A percentile compares a stretch with the other conserved stretches of the same genome.
These are phyloP conservation scores for Selenia dentaria DNA, from an alignment of 2,888 invertebrate genomes.

Conservation along the genomic window DNA sequence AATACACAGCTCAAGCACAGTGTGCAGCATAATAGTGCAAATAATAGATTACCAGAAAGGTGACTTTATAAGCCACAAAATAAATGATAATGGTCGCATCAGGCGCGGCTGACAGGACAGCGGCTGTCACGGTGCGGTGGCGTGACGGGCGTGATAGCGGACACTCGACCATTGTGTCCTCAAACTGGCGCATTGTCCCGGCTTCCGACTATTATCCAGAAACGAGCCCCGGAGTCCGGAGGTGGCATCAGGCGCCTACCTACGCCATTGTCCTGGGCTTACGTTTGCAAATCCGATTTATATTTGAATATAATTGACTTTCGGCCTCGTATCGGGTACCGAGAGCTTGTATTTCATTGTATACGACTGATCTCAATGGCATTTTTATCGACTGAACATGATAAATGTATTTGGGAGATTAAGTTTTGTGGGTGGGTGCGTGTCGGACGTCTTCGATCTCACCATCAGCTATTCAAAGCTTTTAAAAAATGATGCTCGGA, in stretches of 20 bases:
- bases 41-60: slow-evolving; percentile 46
- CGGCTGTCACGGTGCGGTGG: slow-evolving; percentile 30
- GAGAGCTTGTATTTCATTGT: slow-evolving; percentile 73
- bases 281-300: slow-evolving; percentile 84
- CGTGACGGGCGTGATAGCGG: slow-evolving; percentile 46
- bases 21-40: slow-evolving; percentile 27
- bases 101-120: slow-evolving; percentile 32
- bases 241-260: slow-evolving; percentile 63
- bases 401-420: slow-evolving; percentile 82
- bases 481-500: slow-evolving; percentile 40
- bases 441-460: slow-evolving; percentile 32
- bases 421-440: slow-evolving; percentile 66
- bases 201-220: slow-evolving; percentile 53
- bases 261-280: slow-evolving; percentile 76
- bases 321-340: slow-evolving; percentile 76
- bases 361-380: slow-evolving; percentile 75
- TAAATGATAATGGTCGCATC: slow-evolving; percentile 46
- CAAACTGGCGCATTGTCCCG: slow-evolving; percentile 42
- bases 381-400: slow-evolving; percentile 81
- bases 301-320: slow-evolving; percentile 85
- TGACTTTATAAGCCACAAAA: slow-evolving; percentile 60
- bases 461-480: slow-evolving; percentile 52
- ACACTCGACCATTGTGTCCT: slow-evolving; percentile 39
- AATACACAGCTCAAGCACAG: no score
- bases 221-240: slow-evolving; percentile 27